Evolutionary conservation across 2,797 vertebrate species (phyloP).

Genomic region (Bovichtus diacanthus): DNA sequence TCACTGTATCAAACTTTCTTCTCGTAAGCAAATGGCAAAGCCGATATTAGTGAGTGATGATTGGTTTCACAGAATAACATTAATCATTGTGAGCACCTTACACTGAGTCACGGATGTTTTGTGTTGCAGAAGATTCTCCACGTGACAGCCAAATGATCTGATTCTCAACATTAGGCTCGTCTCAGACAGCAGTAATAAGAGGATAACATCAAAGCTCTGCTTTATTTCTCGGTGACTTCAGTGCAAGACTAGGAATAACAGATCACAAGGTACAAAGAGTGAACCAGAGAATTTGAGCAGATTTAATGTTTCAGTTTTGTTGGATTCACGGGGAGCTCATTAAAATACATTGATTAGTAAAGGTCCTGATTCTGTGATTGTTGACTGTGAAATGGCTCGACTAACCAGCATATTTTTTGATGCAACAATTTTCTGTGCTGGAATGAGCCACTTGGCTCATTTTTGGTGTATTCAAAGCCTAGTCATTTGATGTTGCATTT

Average conservation of each 20-base stretch:
- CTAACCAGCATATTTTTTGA: conserved; percentile 60
- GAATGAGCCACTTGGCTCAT: conserved; percentile 72
- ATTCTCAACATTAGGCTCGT: conserved; percentile 64
- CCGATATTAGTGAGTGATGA: conserved; percentile 24
- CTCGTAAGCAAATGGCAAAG: conserved; percentile 38
- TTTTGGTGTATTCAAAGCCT: conserved; percentile 73
- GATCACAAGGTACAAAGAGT: conserved; percentile 79
- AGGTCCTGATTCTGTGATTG: conserved; percentile 75
- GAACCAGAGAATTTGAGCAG: conserved; percentile 73
- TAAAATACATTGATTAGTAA: conserved; percentile 80
- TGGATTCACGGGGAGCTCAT: conserved; percentile 75
- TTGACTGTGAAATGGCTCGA: conserved; percentile 72
- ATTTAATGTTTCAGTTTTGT: conserved; percentile 77
- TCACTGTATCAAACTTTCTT: conserved; percentile 40
- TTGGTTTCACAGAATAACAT: conserved; percentile 21
- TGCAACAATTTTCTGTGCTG: conserved; percentile 63
- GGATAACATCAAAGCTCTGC: conserved; percentile 77
- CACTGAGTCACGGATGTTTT: conserved; percentile 53
- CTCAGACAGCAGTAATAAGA: conserved; percentile 72
- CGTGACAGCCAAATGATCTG: conserved; percentile 53
- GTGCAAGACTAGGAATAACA: conserved; percentile 79
- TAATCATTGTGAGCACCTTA: conserved; percentile 35
- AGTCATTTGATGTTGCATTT: conserved; percentile 76
- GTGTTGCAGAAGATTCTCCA: conserved; percentile 47
- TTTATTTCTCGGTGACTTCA: conserved; percentile 75